Evolutionary conservation across 2,797 vertebrate species (phyloP), one percentile per base, ranked within the genome.

Genomic region (Basileuterus tristriatus): DNA sequence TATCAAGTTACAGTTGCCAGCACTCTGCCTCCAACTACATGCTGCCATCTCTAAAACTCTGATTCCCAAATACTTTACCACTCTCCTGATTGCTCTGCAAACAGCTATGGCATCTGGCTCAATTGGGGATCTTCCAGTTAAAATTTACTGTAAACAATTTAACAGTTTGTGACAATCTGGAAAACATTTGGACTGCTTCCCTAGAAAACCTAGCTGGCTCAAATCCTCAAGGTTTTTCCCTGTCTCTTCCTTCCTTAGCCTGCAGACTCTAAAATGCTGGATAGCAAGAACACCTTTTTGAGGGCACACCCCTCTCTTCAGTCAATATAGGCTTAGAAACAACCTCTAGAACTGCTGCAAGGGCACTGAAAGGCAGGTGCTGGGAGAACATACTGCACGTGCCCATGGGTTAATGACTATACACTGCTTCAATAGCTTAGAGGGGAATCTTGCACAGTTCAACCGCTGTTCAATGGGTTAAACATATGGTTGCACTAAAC

Each of bases 131-230:
- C 87, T 93, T 91, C 93, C 93, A 93, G 82, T 85, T 81, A 89
- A 91, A 96, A 93, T 95, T 93, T 92, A 95, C 92, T 87, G 65
- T 86, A 96, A 95, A 91, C 92, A 94, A 91, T 81, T 94, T 78
- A 92, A 88, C 87, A 89, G 94, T 83, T 88, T 95, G 89, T 81
- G 69, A 77, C 89, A 91, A 86, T 71, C 92, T 71, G 55, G 79
- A 79, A 93, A 94, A 91, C 83, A 87, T 56, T 87, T 96, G 85
- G 87, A 95, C 60, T 65, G 52, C 55, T 69, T 95, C 83, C 43
- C 69, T 71, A 78, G 46, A 65, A 96, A 96, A 92, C 79, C 79
- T 94, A 41, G 26, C 58, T 63, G 69, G 82, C 62, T 93, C 62
- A 67, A 16, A 49, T 68, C 26, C 49, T 80, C 12, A 36, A 85